Conservation (phyloP, 2,113 vertebrate genomes). For the Prionailurus bengalensis region DNA sequence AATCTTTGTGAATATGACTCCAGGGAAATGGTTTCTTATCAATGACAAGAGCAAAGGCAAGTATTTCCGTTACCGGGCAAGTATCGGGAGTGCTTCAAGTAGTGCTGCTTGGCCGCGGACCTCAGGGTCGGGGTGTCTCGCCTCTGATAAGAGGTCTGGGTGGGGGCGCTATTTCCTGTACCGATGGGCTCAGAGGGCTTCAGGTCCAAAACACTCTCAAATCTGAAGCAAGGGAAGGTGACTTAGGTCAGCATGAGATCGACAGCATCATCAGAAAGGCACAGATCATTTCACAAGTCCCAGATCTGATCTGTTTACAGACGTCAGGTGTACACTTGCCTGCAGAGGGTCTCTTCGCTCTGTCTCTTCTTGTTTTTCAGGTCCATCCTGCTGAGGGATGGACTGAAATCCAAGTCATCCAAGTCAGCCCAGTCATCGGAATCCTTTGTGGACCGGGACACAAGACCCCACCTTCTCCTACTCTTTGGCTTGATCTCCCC, state of each 20-base stretch:
- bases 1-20: background rate
- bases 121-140: conserved; percentile 90
- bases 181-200: conserved; percentile 89
- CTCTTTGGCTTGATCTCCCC: conserved; percentile 90
- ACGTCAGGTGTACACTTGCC: conserved; percentile 82
- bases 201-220: conserved; percentile 94
- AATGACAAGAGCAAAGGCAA: background rate
- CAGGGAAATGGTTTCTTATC: background rate
- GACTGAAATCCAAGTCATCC: conserved; percentile 89
- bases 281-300: accelerated
- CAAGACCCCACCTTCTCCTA: conserved; percentile 93
- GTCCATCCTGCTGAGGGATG: conserved; percentile 86
- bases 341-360: conserved; percentile 89
- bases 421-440: conserved; percentile 94
- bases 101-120: conserved; percentile 94
- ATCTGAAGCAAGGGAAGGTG: conserved; percentile 84
- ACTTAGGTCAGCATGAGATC: background rate
- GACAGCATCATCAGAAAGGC: too few species aligned
- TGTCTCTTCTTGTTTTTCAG: conserved; percentile 89
- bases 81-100: conserved; percentile 96
- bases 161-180: conserved; percentile 89
- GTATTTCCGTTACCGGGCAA: conserved; percentile 91
- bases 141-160: conserved; percentile 86
- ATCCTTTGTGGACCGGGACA: conserved; percentile 88
- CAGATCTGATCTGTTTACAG: accelerated